Conservation (phyloP, 2,888 invertebrate species). For the Hyles lineata region DNA sequence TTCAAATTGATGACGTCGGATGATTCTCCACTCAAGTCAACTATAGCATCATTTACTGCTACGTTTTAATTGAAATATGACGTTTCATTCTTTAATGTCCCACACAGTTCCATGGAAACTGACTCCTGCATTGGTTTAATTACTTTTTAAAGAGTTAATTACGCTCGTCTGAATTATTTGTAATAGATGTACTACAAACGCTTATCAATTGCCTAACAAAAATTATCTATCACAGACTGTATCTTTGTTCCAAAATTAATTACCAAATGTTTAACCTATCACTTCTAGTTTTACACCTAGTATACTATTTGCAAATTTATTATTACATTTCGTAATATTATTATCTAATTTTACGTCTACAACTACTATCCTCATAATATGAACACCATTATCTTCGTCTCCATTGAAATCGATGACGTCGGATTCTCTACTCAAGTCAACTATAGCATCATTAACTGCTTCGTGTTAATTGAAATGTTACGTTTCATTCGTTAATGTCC, state of each 20-base stretch:
- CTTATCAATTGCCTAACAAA: no score
- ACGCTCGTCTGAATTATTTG: neutral
- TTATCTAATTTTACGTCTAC: neutral
- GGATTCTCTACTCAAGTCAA: slow-evolving; percentile 4
- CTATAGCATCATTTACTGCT: neutral
- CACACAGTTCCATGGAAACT: neutral
- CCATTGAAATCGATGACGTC: neutral
- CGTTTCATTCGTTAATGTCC: neutral
- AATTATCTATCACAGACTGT: no score
- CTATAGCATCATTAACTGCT: neutral
- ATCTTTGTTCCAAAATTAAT: no score
- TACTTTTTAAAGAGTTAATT: neutral
- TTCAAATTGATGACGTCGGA: neutral
- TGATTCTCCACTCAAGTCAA: slow-evolving; percentile 1
- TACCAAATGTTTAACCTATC: no score
- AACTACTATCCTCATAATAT: neutral
- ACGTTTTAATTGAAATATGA: neutral
- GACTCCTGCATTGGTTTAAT: neutral
- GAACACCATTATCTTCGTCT: neutral
- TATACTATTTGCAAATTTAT: no score
- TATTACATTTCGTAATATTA: neutral
- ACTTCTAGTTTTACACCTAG: no score
- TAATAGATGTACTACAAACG: neutral
- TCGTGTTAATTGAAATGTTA: slow-evolving; percentile 1
- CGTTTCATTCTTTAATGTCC: neutral